Conservation (phyloP, 2,113 vertebrate genomes). For the Chiloscyllium plagiosum region DNA sequence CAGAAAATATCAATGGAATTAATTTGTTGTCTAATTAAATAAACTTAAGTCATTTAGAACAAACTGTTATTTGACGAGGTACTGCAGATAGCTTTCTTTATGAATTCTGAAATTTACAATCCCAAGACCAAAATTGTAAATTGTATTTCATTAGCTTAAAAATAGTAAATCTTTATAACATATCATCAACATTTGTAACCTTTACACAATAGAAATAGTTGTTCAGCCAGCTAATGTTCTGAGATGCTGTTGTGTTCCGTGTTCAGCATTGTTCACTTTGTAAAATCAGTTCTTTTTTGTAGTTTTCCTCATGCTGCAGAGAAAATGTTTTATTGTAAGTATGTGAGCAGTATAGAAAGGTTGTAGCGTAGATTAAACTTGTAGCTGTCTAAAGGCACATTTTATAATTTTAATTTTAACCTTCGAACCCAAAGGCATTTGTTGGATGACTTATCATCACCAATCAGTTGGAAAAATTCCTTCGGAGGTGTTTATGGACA, state of each 20-base stretch:
- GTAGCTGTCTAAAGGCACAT: background rate
- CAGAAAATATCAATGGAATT: background rate
- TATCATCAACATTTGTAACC: background rate
- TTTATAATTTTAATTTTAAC: background rate
- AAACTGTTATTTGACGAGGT: background rate
- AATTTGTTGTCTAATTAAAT: background rate
- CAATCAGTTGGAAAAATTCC: background rate
- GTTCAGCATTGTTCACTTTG: background rate
- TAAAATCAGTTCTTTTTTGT: background rate
- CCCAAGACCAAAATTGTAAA: background rate
- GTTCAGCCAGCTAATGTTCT: background rate
- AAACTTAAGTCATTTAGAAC: background rate
- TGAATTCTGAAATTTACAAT: background rate
- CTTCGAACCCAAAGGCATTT: background rate
- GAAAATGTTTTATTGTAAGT: background rate
- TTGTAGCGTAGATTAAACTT: background rate
- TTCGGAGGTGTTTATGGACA: background rate
- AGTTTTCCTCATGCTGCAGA: slow-evolving; percentile 7
- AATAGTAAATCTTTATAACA: background rate
- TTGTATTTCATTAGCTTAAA: background rate
- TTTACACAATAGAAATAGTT: background rate
- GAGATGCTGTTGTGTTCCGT: background rate
- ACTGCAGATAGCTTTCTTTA: background rate
- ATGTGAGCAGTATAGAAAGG: background rate
- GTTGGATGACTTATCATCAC: background rate